Percentiles rank a stretch among this genome's conserved stretches.
These are phyloP conservation scores for Delia radicum DNA, from an alignment of 1,140 invertebrate species.

Conservation along the genomic window DNA sequence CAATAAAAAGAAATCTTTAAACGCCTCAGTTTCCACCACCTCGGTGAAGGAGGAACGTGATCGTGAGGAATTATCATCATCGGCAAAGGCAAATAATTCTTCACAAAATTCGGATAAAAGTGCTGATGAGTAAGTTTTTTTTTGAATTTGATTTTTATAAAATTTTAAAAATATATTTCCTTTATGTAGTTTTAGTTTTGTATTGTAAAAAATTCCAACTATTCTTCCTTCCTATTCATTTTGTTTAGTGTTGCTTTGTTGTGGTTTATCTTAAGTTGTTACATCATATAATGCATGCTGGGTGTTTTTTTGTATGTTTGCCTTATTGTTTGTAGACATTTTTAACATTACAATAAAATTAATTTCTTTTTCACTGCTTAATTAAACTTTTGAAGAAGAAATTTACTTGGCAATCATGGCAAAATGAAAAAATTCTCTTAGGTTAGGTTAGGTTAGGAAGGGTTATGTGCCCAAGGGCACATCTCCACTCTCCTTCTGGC, in stretches of 20 bases:
- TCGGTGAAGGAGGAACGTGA: conserved; percentile 27
- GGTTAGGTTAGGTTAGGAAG: no score
- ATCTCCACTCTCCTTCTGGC: no score
- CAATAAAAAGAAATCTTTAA: conserved; percentile 21
- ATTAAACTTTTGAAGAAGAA: no score
- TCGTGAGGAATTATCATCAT: conserved; percentile 29
- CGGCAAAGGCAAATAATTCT: conserved; percentile 27
- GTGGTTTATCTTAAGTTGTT: no score
- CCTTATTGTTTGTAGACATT: no score
- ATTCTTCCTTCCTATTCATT: neutral
- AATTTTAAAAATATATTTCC: conserved; percentile 3
- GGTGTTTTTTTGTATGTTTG: no score
- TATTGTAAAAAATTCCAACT: neutral
- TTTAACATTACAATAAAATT: no score
- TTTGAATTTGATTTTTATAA: neutral
- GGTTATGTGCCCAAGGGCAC: no score
- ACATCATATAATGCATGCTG: no score
- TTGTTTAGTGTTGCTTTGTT: neutral
- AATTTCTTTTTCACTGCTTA: no score
- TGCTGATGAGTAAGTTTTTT: conserved; percentile 48
- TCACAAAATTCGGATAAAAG: conserved; percentile 47
- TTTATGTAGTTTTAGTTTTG: neutral
- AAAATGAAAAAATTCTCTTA: no score
- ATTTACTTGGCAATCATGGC: no score
- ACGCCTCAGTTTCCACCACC: conserved; percentile 26